Evolutionary conservation across 2,113 vertebrate species (phyloP), one percentile per base, ranked within the genome.

Genomic region (Chamaea fasciata): DNA sequence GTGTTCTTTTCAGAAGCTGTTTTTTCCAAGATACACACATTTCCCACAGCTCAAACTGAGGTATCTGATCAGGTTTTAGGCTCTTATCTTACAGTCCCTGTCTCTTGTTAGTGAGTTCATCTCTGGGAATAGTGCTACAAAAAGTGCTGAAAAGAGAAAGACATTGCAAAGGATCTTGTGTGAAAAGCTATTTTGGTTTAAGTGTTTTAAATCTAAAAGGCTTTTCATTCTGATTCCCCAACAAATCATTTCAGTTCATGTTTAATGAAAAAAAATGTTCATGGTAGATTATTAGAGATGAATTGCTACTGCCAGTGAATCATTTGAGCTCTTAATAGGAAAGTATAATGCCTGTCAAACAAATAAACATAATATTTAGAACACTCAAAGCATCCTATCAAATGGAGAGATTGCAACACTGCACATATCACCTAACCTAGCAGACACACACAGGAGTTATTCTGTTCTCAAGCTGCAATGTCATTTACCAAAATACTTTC

Each of bases 11-110:
- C 62, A 24, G 79, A 92, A 90, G 62, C 59, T 87, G 47, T 37
- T 90, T 95, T 95, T 94, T 86, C 88, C 93, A 95, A 41, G 56
- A 83, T 90, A 86, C 0, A 1, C 52, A 78, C n/a, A 59, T 94
- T 95, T 97, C 91, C 90, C 94, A 95, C 93, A 95, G 81, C 62
- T 91, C 65, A 79, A 55, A 76, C 28, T 79, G 57, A 90, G 44
- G 67, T 94, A 95, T 86, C 94, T 92, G 95, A 96, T 93, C 93
- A 93, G 67, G 76, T 64, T 90, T 91, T 67, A 90, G 68, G 83
- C 60, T 85, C 93, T 96, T 94, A 96, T 94, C 88, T 94, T 46
- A 60, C 49, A 90, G 39, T 71, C 35, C 69, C 55, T 56, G n/a
- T 65, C 60, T 90, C 90, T 52, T 83, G 37, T 83, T 52, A 83